Evolutionary conservation across 2,888 invertebrate species (phyloP).

Genomic region (Plagiodera versicolora): DNA sequence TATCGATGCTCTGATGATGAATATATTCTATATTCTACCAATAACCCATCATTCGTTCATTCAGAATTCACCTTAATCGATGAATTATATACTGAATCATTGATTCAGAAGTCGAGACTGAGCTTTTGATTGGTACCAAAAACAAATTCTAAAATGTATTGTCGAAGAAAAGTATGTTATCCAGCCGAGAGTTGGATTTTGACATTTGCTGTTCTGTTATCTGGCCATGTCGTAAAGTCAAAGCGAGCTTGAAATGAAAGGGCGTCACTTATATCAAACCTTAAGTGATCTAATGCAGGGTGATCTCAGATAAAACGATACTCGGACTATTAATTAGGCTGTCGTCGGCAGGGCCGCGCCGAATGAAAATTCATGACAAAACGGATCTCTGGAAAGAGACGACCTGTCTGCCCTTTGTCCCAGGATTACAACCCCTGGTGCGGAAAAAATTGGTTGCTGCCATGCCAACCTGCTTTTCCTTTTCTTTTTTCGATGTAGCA

Average conservation of each 20-base stretch:
- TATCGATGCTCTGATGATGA: too few relatives aligned
- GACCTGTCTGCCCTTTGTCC: constrained; percentile 27
- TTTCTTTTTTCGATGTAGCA: constrained; percentile 11
- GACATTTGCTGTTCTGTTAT: too few relatives aligned
- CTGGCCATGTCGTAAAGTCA: too few relatives aligned
- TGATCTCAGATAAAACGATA: constrained; percentile 33
- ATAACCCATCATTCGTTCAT: too few relatives aligned
- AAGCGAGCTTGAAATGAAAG: neutral
- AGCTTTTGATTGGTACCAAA: too few relatives aligned
- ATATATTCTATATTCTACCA: too few relatives aligned
- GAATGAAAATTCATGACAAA: constrained; percentile 33
- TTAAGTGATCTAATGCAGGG: constrained; percentile 22
- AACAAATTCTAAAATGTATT: too few relatives aligned
- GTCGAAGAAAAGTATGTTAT: too few relatives aligned
- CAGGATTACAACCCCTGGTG: constrained; percentile 32
- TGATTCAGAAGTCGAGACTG: too few relatives aligned
- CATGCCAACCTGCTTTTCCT: constrained; percentile 22
- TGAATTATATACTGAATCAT: too few relatives aligned
- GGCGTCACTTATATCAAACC: constrained; percentile 1
- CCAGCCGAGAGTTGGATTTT: too few relatives aligned
- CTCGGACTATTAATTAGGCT: constrained; percentile 41
- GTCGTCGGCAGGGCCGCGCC: constrained; percentile 38
- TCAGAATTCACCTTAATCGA: too few relatives aligned
- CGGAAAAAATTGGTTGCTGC: constrained; percentile 35
- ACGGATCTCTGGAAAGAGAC: constrained; percentile 22